Percentiles rank a stretch among this genome's conserved stretches.
These are phyloP conservation scores for Apantesis nais DNA, from an alignment of 2,888 invertebrate genomes.

Conservation along the genomic window DNA sequence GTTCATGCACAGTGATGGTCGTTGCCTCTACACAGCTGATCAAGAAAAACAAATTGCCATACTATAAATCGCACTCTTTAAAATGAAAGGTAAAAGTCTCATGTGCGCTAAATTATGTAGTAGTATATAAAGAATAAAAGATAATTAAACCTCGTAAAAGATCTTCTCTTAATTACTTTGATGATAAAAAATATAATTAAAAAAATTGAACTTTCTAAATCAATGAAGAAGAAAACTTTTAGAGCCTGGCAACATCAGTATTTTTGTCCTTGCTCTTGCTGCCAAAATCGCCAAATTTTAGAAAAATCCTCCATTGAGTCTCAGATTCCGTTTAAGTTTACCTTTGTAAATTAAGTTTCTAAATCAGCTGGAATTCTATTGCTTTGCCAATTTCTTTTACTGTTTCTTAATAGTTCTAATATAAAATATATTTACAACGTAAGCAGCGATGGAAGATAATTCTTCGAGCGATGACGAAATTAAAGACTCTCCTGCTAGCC, in stretches of 20 bases:
- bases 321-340: slow-evolving; percentile 37
- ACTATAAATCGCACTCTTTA: background rate
- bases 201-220: background rate
- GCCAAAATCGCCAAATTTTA: slow-evolving; percentile 54
- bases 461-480: slow-evolving; percentile 76
- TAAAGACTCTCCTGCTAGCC: slow-evolving; percentile 64
- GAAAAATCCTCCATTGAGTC: slow-evolving; percentile 56
- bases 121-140: background rate
- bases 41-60: slow-evolving; percentile 14
- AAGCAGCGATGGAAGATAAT: slow-evolving; percentile 76
- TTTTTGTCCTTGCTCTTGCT: slow-evolving; percentile 48
- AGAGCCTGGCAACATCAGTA: slow-evolving; percentile 42
- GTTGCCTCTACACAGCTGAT: no score
- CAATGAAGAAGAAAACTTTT: slow-evolving; percentile 11
- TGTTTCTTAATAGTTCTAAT: slow-evolving; percentile 27
- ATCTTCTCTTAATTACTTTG: background rate
- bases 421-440: slow-evolving; percentile 42
- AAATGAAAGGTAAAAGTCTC: background rate
- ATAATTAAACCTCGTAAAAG: background rate
- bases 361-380: slow-evolving; percentile 40
- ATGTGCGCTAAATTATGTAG: background rate
- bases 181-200: background rate
- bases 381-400: slow-evolving; percentile 31
- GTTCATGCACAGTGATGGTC: no score
- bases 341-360: slow-evolving; percentile 30